A percentile compares a stretch with the other conserved stretches of the same genome.
phyloP scores from a whole-genome alignment of 2,888 invertebrate genomes.

The Callosobruchus maculatus region DNA sequence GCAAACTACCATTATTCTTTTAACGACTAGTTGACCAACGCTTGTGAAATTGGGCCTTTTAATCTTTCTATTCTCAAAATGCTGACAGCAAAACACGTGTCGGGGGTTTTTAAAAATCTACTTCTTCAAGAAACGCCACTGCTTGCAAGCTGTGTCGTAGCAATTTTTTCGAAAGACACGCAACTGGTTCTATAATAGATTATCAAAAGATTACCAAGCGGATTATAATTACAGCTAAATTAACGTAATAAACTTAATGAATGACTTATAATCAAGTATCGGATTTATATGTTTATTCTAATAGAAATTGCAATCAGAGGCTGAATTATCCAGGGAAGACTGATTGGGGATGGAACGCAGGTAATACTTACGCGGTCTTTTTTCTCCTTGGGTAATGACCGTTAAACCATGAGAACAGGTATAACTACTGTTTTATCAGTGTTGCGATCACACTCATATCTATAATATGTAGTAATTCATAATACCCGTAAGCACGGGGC shows the following conservation, averaged over 20 bases:
- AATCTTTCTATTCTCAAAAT: no score
- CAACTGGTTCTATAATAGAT: background rate
- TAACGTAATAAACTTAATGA: background rate
- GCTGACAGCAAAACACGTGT: no score
- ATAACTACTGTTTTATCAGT: background rate
- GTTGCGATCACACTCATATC: background rate
- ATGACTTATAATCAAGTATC: background rate
- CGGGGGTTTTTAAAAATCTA: no score
- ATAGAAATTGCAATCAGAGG: background rate
- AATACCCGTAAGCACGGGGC: background rate
- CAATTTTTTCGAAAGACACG: background rate
- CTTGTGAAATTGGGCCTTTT: no score
- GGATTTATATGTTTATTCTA: background rate
- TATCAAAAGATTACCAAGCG: background rate
- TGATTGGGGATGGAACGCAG: background rate
- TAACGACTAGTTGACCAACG: no score
- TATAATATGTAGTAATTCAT: background rate
- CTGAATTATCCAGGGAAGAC: background rate
- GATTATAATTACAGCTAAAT: background rate
- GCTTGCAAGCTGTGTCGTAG: background rate
- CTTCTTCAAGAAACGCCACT: background rate
- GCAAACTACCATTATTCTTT: no score
- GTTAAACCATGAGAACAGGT: background rate
- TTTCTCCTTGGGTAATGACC: constrained; percentile 5
- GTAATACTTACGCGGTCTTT: constrained; percentile 4